phyloP scores from a whole-genome alignment of 2,888 invertebrate species.

The Psococerastis gibbosa region DNA sequence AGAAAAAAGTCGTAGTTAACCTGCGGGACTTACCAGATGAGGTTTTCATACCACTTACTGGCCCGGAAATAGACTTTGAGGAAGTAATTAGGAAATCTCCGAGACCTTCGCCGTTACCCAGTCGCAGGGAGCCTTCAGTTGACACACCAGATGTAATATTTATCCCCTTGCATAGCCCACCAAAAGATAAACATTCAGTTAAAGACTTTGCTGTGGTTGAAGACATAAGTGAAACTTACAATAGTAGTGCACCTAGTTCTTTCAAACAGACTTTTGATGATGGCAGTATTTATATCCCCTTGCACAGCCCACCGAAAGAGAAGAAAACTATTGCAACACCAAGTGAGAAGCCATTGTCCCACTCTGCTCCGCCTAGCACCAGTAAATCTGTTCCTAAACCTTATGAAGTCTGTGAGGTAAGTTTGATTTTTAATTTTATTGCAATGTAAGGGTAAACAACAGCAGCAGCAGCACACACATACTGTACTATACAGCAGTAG shows the following conservation, averaged over 20 bases:
- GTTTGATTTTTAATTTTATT: too few relatives aligned
- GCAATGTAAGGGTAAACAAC: too few relatives aligned
- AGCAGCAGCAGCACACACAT: too few relatives aligned
- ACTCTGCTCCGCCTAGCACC: not conserved
- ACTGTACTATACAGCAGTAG: too few relatives aligned
- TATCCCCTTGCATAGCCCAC: not conserved
- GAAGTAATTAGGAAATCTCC: constrained; percentile 4
- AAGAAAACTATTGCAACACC: not conserved
- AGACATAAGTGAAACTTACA: not conserved
- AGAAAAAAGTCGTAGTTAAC: not conserved
- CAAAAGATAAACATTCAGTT: not conserved
- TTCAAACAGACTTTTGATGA: constrained; percentile 14
- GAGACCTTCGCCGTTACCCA: not conserved
- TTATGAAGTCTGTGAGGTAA: constrained; percentile 7
- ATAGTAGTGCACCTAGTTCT: too few relatives aligned
- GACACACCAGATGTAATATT: not conserved
- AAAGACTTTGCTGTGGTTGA: too few relatives aligned
- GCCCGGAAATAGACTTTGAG: constrained; percentile 20
- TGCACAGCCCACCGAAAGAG: constrained; percentile 33
- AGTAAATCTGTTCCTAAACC: not conserved
- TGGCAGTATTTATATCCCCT: constrained; percentile 47
- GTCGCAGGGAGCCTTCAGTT: not conserved
- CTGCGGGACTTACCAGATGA: constrained; percentile 17
- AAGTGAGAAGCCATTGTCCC: not conserved
- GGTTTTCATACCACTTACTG: constrained; percentile 29